Evolutionary conservation across 2,797 vertebrate genomes (phyloP), one percentile per base, ranked within the genome.

Genomic region (Leptoclinus maculatus): DNA sequence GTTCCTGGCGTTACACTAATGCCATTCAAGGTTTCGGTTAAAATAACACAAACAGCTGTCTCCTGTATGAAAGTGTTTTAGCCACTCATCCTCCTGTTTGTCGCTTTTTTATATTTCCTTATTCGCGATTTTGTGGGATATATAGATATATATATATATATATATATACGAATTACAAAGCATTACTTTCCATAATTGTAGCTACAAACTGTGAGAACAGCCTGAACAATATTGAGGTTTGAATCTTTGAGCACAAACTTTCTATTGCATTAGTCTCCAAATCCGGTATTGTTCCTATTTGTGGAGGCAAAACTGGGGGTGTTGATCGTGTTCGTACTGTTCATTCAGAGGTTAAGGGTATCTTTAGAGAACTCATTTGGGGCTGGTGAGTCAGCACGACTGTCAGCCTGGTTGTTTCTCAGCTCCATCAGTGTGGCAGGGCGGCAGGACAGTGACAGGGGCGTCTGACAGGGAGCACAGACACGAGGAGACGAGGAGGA

Each of bases 331-430:
- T 68, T 58, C 38, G 5, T 69, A 43, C 71, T 71, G 68, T 83
- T 79, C 75, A 70, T 83, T 85, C 65, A 66, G 79, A 70, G 72
- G 58, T 72, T 82, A 47, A 71, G 82, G 74, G 60, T 85, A 51
- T 87, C 69, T 89, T 82, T 45, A 47, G 9, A 82, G 86, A 72
- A 76, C 47, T 82, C 83, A 63, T 79, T 67, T 77, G 80, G 82
- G 83, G 54, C 81, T 23, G 77, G 69, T 92, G 93, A 92, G 85
- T 93, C 91, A 93, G 62, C 51, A 67, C 25, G 66, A 73, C 84
- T 92, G 94, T 92, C 91, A 93, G 76, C 64, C 58, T 80, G 17
- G 29, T 65, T 82, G 86, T 62, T 82, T 78, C 85, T 82, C 59
- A 23, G 88, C 67, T 81, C 81, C 63, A 57, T 93, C 88, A 84